Base-by-base conservation (phyloP, 2,797 vertebrate species). In the Bovichtus diacanthus region DNA sequence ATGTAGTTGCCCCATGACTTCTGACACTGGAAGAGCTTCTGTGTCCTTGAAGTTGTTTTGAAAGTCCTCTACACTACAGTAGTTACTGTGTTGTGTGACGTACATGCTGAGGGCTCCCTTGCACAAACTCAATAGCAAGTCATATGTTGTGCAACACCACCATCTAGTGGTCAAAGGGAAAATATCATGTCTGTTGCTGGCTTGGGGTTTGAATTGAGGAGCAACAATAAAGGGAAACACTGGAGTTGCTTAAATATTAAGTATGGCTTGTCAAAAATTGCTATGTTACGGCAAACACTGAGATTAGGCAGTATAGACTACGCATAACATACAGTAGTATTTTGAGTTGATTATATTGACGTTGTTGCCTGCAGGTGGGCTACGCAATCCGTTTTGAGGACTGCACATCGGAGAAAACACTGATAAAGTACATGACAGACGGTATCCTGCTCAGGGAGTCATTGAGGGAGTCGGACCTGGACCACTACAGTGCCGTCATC, bases 341-440 rank as follows among this genome's bases (percentile, higher is more conserved):
- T 34, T 61, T 43, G 1, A 50, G 9, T 65, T 56, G 10, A 60
- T 44, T 38, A 15, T 31, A 70, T 12, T 68, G 11, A 56, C 5
- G 23, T 9, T 74, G 4, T 81, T 61, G 39, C 54, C 41, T 66
- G 31, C 80, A 98, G 98, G 97, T 99, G 60, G 98, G 98, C 46
- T 99, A 99, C 0, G 98, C 98, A 27, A 99, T 99, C 81, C 98
- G 98, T 54, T 99, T 99, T 80, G 98, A 99, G 94, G 98, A 99
- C 90, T 99, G 98, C 84, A 99, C 98, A 0, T 98, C 97, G 0
- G 98, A 99, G 92, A 97, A 96, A 80, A 99, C 98, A 0, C 89
- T 99, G 84, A 99, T 99, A 79, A 99, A 99, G 78, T 99, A 99
- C 94, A 99, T 99, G 98, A 99, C 98, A 0, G 98, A 99, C 0